phyloP scores from a whole-genome alignment of 1,140 invertebrate species.

The Reticulitermes speratus region DNA sequence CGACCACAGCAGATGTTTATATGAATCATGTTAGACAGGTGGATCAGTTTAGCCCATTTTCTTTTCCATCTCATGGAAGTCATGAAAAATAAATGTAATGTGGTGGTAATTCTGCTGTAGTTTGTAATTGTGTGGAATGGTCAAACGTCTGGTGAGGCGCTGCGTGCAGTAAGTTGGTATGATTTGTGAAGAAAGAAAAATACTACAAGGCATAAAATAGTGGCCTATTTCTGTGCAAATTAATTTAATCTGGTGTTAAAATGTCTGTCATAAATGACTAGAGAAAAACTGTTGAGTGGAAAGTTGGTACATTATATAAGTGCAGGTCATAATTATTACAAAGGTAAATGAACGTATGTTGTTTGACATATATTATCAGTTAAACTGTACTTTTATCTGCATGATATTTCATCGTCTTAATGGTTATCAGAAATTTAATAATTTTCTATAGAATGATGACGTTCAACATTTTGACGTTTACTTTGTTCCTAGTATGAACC shows the following conservation, averaged over 20 bases:
- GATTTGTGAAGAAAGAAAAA: neutral
- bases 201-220: constrained; percentile 21
- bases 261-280: constrained; percentile 30
- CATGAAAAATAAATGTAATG: constrained; percentile 22
- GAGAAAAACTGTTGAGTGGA: constrained; percentile 30
- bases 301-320: constrained; percentile 30
- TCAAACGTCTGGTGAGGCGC: constrained; percentile 1
- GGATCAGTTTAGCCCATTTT: neutral
- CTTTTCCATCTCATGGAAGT: neutral
- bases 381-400: constrained; percentile 32
- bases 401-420: constrained; percentile 31
- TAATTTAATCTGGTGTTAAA: constrained; percentile 32
- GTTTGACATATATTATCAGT: constrained; percentile 32
- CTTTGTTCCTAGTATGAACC: constrained; percentile 29
- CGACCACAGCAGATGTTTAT: neutral
- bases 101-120: constrained; percentile 26
- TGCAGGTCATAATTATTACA: constrained; percentile 32
- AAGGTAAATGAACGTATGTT: constrained; percentile 28
- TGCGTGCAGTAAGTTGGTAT: neutral
- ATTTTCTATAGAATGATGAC: constrained; percentile 28
- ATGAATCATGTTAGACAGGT: neutral
- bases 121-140: constrained; percentile 10
- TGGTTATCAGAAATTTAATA: constrained; percentile 28
- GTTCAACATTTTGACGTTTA: constrained; percentile 22
- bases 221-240: constrained; percentile 33